Evolutionary conservation across 2,888 invertebrate species (phyloP), one percentile per base, ranked within the genome.

Genomic region (Netelia virgata): DNA sequence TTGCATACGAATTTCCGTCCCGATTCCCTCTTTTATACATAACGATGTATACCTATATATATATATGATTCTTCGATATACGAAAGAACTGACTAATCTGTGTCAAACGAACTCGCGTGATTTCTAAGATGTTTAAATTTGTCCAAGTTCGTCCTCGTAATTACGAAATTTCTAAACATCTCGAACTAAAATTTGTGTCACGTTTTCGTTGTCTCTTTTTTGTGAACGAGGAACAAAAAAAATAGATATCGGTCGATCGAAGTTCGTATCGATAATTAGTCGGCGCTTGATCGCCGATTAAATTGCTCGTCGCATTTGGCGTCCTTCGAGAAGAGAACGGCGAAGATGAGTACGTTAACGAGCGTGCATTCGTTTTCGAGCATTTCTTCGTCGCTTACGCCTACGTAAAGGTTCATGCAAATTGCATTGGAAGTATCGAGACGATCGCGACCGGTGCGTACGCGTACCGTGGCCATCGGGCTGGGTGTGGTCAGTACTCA

Each of bases 1-100:
- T 77, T 80, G 84, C 76, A 84, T 84, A 84, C 84, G 84, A 84
- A 84, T 84, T 81, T 68, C 76, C 68, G 84, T 84, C 84, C 80
- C 76, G 80, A 72, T 84, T 84, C 55, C 20, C 53, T 72, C 63
- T 73, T 36, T 18, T 63, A 66, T 64, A 57, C 10, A 73, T 43
- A 53, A 10, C 57, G 2, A 64, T n/a, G 61, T 10, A 55, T 43
- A 47, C 55, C 28, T 36, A 59, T 20, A 70, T 18, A 20, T 11
- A 18, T 28, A 50, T 50, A 69, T 53, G 8, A 55, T 75, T 53
- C 63, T 75, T 36, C 53, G 9, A 50, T 55, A 41, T 64, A 43
- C 18, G 50, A 53, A 14, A 64, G 75, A 53, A 64, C 36, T 18
- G 23, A 63, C 14, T 18, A 59, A 50, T n/a, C 28, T 14, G 9